Percentiles rank a stretch among this genome's conserved stretches.
These are phyloP conservation scores for Lagria hirta DNA, from an alignment of 2,888 invertebrate genomes.

Conservation along the genomic window DNA sequence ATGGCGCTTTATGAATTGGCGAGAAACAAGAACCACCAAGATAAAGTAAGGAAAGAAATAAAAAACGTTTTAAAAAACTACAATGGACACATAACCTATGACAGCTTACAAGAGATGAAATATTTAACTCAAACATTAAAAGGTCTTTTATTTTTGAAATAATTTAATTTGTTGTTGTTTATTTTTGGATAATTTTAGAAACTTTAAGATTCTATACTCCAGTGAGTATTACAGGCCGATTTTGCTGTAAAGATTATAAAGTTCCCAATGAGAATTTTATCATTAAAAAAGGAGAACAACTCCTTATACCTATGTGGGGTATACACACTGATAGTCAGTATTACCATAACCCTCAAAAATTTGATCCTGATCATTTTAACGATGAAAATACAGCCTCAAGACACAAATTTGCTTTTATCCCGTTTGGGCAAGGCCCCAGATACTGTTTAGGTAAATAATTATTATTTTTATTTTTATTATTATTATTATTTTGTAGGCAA, in stretches of 20 bases:
- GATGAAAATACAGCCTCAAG: slow-evolving; percentile 15
- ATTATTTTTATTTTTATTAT: no score
- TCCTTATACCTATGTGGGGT: slow-evolving; percentile 39
- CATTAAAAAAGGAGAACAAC: slow-evolving; percentile 43
- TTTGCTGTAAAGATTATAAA: slow-evolving; percentile 34
- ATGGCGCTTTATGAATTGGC: slow-evolving; percentile 55
- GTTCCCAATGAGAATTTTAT: slow-evolving; percentile 41
- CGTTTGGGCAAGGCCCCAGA: slow-evolving; percentile 46
- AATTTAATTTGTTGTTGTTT: no score
- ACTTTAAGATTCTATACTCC: slow-evolving; percentile 47
- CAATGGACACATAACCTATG: slow-evolving; percentile 2
- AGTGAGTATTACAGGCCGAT: slow-evolving; percentile 31
- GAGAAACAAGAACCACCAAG: slow-evolving; percentile 43
- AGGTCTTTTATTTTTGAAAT: no score
- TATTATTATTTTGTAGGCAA: no score
- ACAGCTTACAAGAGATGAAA: neutral
- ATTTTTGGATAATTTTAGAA: slow-evolving; percentile 34
- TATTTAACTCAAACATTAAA: slow-evolving; percentile 16
- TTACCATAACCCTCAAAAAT: slow-evolving; percentile 29
- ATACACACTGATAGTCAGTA: slow-evolving; percentile 29
- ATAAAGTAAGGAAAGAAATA: slow-evolving; percentile 46
- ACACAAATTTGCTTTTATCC: slow-evolving; percentile 32
- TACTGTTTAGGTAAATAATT: slow-evolving; percentile 46
- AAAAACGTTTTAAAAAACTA: slow-evolving; percentile 5
- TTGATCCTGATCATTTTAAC: slow-evolving; percentile 32